Evolutionary conservation across 2,888 invertebrate species (phyloP).

Genomic region (Drosophila mimetica): DNA sequence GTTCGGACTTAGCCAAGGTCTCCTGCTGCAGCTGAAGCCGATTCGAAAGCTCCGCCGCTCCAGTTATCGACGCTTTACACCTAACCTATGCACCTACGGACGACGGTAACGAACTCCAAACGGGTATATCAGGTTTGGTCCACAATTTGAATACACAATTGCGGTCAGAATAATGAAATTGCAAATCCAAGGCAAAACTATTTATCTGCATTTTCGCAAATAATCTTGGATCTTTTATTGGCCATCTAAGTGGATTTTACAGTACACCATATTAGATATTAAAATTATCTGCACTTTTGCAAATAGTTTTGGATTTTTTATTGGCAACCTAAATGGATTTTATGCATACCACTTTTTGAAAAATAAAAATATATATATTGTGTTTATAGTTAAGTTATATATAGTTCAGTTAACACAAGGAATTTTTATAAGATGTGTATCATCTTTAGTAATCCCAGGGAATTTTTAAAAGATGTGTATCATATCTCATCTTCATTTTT

Average conservation of each 20-base stretch:
- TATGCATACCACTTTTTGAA: too few relatives aligned
- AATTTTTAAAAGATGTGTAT: too few relatives aligned
- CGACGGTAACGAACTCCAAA: constrained; percentile 18
- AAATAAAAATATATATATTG: too few relatives aligned
- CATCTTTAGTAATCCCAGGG: too few relatives aligned
- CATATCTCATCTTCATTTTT: too few relatives aligned
- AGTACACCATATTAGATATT: too few relatives aligned
- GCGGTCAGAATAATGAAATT: constrained; percentile 19
- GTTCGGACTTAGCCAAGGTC: constrained; percentile 46
- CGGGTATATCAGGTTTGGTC: constrained; percentile 41
- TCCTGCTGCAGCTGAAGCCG: constrained; percentile 39
- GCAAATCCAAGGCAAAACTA: constrained; percentile 20
- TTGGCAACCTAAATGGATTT: not conserved
- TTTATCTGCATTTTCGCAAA: constrained; percentile 13
- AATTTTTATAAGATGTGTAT: too few relatives aligned
- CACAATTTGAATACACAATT: constrained; percentile 18
- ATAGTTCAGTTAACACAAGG: too few relatives aligned
- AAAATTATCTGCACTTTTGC: too few relatives aligned
- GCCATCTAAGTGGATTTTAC: not conserved
- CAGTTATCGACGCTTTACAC: constrained; percentile 60
- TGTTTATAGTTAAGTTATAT: too few relatives aligned
- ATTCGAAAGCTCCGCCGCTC: constrained; percentile 70
- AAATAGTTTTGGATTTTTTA: not conserved
- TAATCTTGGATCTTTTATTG: not conserved
- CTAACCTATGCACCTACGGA: constrained; percentile 45